These are phyloP conservation scores for Canis aureus DNA, from an alignment of 2,113 vertebrate species.

Conservation along the genomic window DNA sequence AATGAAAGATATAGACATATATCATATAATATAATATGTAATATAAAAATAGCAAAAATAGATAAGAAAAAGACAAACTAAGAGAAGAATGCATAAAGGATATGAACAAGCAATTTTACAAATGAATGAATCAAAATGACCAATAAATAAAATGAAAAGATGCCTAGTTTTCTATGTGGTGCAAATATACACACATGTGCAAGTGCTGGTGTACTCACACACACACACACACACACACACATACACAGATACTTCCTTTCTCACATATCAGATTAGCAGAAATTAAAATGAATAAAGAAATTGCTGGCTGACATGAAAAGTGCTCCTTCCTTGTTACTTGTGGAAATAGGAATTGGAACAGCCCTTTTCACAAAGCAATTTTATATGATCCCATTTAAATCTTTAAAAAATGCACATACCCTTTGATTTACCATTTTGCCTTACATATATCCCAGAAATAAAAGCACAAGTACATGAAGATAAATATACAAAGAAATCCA, in stretches of 20 bases:
- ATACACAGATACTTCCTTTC: neutral
- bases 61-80: neutral
- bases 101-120: neutral
- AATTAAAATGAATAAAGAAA: neutral
- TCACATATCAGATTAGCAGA: neutral
- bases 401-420: neutral
- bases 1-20: neutral
- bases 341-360: neutral
- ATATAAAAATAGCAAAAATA: neutral
- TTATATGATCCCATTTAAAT: neutral
- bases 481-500: neutral
- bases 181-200: neutral
- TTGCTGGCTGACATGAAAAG: neutral
- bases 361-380: neutral
- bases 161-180: neutral
- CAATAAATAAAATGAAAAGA: neutral
- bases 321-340: neutral
- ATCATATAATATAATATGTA: neutral
- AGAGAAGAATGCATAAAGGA: neutral
- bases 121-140: neutral
- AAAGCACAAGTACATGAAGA: neutral
- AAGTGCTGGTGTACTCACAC: neutral
- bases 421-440: neutral
- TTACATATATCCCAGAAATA: neutral
- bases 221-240: neutral